Evolutionary conservation across 1,140 invertebrate genomes (phyloP).

Genomic region (Trichoplusia ni): DNA sequence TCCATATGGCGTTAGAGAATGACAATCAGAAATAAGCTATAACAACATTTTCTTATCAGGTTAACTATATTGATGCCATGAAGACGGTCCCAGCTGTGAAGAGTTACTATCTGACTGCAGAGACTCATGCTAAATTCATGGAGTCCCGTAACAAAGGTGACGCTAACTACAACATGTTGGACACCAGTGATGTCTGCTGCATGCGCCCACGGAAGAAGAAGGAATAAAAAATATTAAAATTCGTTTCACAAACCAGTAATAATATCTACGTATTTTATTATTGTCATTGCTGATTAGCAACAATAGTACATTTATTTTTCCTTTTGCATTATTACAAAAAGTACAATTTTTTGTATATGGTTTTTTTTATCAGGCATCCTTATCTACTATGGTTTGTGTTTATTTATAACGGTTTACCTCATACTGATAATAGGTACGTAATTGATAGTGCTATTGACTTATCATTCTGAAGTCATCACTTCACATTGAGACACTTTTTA

Average conservation of each 20-base stretch:
- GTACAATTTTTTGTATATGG: not conserved
- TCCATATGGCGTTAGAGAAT: too few relatives aligned
- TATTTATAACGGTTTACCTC: too few relatives aligned
- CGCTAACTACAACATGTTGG: constrained; percentile 87
- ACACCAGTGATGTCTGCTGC: constrained; percentile 70
- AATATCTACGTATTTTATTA: not conserved
- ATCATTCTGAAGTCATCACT: too few relatives aligned
- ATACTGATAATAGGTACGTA: too few relatives aligned
- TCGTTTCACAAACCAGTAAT: not conserved
- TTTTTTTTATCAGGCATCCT: not conserved
- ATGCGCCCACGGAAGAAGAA: constrained; percentile 76
- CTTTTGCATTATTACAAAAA: not conserved
- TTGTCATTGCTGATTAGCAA: not conserved
- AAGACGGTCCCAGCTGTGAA: constrained; percentile 87
- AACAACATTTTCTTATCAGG: constrained; percentile 78
- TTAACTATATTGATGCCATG: constrained; percentile 86
- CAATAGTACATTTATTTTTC: not conserved
- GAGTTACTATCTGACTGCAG: constrained; percentile 84
- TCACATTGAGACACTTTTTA: too few relatives aligned
- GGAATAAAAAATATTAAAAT: constrained; percentile 51
- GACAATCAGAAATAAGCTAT: too few relatives aligned
- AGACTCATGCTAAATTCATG: constrained; percentile 88
- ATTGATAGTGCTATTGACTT: too few relatives aligned
- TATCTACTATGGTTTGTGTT: not conserved
- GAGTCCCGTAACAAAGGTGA: constrained; percentile 84